These are phyloP conservation scores for Strigamia maritima DNA, from an alignment of 2,888 invertebrate genomes.

Conservation along the genomic window DNA sequence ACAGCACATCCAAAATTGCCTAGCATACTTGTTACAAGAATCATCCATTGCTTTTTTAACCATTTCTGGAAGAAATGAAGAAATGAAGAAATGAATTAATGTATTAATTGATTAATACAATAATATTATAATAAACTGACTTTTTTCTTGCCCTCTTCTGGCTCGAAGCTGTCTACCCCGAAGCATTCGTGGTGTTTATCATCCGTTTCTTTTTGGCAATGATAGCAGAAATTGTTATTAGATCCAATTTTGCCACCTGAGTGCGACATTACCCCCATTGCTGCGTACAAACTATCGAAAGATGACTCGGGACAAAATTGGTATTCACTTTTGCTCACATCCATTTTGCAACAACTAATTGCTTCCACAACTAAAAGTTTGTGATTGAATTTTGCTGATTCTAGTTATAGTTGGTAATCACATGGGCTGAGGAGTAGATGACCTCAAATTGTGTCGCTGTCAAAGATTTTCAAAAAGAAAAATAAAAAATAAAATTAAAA, in stretches of 20 bases:
- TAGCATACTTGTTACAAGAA: constrained; percentile 71
- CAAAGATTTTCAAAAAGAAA: too few relatives aligned
- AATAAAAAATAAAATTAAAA: too few relatives aligned
- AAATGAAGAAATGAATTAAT: not conserved
- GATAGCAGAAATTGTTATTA: not conserved
- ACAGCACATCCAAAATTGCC: constrained; percentile 81
- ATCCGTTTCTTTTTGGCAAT: not conserved
- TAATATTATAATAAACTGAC: not conserved
- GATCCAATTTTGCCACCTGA: not conserved
- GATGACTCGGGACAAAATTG: not conserved
- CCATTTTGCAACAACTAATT: not conserved
- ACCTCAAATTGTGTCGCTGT: too few relatives aligned
- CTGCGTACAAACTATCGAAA: not conserved
- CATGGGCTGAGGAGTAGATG: too few relatives aligned
- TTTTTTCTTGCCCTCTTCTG: not conserved
- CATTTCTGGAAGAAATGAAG: constrained; percentile 48
- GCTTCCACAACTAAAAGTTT: not conserved
- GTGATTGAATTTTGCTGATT: not conserved
- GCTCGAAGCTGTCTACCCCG: not conserved
- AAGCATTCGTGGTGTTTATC: not conserved
- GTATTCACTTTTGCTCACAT: not conserved
- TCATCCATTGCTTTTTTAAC: constrained; percentile 64
- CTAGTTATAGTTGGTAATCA: not conserved
- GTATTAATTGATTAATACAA: not conserved
- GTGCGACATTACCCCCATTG: not conserved